Evolutionary conservation across 2,888 invertebrate genomes (phyloP).

Genomic region (Pediacus dermestoides): DNA sequence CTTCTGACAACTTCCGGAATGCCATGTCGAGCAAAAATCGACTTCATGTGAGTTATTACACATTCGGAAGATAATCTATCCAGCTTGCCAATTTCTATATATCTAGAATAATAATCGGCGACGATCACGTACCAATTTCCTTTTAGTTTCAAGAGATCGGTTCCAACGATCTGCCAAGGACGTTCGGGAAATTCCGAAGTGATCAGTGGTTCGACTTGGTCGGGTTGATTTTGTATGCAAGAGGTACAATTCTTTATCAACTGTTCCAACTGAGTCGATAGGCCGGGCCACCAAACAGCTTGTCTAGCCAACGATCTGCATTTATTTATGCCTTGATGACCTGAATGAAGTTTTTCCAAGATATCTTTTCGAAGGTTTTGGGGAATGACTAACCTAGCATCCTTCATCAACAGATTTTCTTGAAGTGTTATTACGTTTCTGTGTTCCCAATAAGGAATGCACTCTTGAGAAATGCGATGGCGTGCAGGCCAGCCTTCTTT

Average conservation of each 20-base stretch:
- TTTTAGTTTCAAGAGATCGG: constrained; percentile 28
- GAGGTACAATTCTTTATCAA: constrained; percentile 24
- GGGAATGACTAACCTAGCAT: constrained; percentile 26
- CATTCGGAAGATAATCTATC: constrained; percentile 20
- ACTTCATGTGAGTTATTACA: constrained; percentile 24
- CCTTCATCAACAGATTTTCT: constrained; percentile 24
- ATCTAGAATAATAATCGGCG: constrained; percentile 30
- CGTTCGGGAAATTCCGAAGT: constrained; percentile 19
- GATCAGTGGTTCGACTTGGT: constrained; percentile 25
- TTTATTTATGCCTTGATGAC: constrained; percentile 30
- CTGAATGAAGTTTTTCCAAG: constrained; percentile 26
- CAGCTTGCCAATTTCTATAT: constrained; percentile 25
- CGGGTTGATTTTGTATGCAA: no score
- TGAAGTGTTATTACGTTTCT: constrained; percentile 14
- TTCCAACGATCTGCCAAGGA: constrained; percentile 27
- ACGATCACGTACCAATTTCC: constrained; percentile 25
- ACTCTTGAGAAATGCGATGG: constrained; percentile 7
- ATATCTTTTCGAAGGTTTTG: constrained; percentile 21
- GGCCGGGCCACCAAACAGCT: constrained; percentile 29
- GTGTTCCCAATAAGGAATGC: constrained; percentile 17
- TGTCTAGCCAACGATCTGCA: constrained; percentile 22
- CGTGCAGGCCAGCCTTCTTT: constrained; percentile 14
- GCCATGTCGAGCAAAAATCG: constrained; percentile 26
- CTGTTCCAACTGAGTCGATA: constrained; percentile 25
- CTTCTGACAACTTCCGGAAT: constrained; percentile 22